These are phyloP conservation scores for Helleia helle DNA, from an alignment of 2,888 invertebrate species.

Conservation along the genomic window DNA sequence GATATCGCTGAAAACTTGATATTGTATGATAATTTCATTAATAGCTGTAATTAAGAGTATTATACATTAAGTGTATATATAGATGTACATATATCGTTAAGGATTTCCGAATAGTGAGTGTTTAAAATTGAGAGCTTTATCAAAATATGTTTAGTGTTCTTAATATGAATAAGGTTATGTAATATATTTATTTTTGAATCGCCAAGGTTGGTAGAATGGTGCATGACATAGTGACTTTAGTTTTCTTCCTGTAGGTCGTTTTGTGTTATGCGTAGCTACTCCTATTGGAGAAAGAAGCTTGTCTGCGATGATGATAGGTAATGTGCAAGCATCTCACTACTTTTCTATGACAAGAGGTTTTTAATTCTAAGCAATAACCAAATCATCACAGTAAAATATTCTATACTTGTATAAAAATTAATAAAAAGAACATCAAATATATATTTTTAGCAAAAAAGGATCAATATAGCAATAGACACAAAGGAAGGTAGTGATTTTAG, in stretches of 20 bases:
- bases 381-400: no score
- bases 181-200: constrained; percentile 9
- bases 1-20: constrained; percentile 36
- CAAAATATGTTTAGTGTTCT: constrained; percentile 25
- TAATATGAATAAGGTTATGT: constrained; percentile 12
- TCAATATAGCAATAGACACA: no score
- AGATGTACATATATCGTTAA: constrained; percentile 30
- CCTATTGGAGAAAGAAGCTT: no score
- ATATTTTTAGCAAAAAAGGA: no score
- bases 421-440: no score
- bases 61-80: constrained; percentile 34
- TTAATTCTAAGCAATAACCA: no score
- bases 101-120: constrained; percentile 32
- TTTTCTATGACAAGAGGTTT: no score
- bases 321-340: no score
- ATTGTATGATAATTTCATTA: background rate
- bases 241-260: background rate
- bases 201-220: background rate
- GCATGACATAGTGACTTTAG: constrained; percentile 3
- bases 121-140: constrained; percentile 43
- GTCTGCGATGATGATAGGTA: no score
- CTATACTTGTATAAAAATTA: no score
- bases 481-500: no score
- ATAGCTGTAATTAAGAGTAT: constrained; percentile 17
- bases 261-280: constrained; percentile 5